Percentiles rank a stretch among this genome's conserved stretches.
These are phyloP conservation scores for Melanchra persicariae DNA, from an alignment of 2,888 invertebrate species.

Conservation along the genomic window DNA sequence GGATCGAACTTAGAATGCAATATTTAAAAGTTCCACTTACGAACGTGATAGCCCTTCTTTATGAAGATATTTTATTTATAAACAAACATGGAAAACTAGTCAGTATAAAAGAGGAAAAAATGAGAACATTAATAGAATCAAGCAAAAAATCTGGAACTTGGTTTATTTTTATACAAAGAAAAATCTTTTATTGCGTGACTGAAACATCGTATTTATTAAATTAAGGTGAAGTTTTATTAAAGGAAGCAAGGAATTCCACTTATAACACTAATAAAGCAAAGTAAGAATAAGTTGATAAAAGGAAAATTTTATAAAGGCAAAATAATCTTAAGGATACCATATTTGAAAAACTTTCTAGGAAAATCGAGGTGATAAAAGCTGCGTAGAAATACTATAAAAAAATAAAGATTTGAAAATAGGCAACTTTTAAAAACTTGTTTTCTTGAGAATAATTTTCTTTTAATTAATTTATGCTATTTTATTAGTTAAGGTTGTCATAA, in stretches of 20 bases:
- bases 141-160: slow-evolving; percentile 26
- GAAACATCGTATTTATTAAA: neutral
- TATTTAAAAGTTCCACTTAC: neutral
- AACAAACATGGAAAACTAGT: slow-evolving; percentile 8
- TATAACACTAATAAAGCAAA: neutral
- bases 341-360: neutral
- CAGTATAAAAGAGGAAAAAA: slow-evolving; percentile 32
- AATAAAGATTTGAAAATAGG: neutral
- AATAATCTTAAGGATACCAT: neutral
- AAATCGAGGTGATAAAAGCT: neutral
- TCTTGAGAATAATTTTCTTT: neutral
- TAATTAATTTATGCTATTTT: neutral
- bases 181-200: slow-evolving; percentile 15
- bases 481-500: too few relatives aligned
- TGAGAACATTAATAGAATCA: slow-evolving; percentile 27
- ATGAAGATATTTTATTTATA: slow-evolving; percentile 12
- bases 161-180: slow-evolving; percentile 20
- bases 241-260: slow-evolving; percentile 19
- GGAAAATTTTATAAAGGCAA: neutral
- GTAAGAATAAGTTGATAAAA: slow-evolving; percentile 1
- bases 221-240: slow-evolving; percentile 8
- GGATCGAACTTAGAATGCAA: neutral
- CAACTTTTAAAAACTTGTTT: neutral
- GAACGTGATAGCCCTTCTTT: neutral
- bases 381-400: neutral